Base-by-base conservation (phyloP, 2,888 invertebrate species). In the Cephalotes varians region DNA sequence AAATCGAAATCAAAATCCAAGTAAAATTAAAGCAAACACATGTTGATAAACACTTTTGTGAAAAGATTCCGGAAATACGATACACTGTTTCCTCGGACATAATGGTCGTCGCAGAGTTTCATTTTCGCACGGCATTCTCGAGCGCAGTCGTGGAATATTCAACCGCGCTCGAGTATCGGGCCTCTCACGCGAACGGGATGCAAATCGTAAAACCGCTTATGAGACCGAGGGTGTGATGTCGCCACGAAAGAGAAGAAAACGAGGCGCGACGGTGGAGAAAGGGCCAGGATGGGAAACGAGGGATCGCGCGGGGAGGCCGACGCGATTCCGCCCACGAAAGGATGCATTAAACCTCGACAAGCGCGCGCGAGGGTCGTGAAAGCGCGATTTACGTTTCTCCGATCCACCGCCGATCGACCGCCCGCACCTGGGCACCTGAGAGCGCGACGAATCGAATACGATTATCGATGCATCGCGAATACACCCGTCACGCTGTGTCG, bases 261-360 rank as follows among this genome's bases (percentile, higher is more conserved):
- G 44, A 69, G 21, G 25, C 5, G 12, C 40, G 62, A 73, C 37
- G 81, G 5, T 31, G 12, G 56, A 47, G 34, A 18, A 51, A 31
- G 47, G 0, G 34, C 25, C 18, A 21, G 58, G 54, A 15, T 1
- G 34, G 51, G n/a, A n/a, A 21, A 31, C 25, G 44, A 40, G 40
- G 9, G 28, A 49, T 0, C 10, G 25, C 28, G 31, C n/a, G 74
- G 81, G 76, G 77, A 72, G 28, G 73, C 62, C 77, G 62, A 79
- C 77, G 85, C 85, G 77, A 91, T 93, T 91, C 92, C 85, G 72
- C 65, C 87, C 91, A 91, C 93, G 91, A 91, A 87, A 90, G 87
- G 85, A 88, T 90, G 89, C 71, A 74, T 92, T 92, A 87, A 92
- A 92, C 88, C 90, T 84, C 87, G 87, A 85, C 84, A 83, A 84